A percentile compares a stretch with the other conserved stretches of the same genome.
These are phyloP conservation scores for Harpegnathos saltator DNA, from an alignment of 1,140 invertebrate genomes.

Conservation along the genomic window DNA sequence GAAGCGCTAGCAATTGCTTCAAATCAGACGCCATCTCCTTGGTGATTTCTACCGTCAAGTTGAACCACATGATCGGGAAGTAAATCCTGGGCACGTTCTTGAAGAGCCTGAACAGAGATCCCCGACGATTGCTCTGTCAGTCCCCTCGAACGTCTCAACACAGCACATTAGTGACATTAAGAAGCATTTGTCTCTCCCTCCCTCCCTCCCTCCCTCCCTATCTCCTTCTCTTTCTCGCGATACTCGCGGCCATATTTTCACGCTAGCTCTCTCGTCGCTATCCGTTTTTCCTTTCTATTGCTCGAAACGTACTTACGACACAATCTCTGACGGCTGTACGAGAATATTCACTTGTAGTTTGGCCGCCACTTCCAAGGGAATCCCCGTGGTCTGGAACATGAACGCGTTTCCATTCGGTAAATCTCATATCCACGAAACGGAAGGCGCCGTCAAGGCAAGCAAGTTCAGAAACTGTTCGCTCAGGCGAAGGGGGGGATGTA, in stretches of 20 bases:
- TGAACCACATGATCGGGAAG: conserved; percentile 93
- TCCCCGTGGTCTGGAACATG: conserved; percentile 88
- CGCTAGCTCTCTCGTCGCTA: too few species aligned
- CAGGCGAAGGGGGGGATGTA: too few species aligned
- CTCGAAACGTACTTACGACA: conserved; percentile 87
- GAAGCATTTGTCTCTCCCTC: too few species aligned
- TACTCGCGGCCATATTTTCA: conserved; percentile 3
- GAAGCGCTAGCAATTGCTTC: conserved; percentile 77
- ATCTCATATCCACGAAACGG: background rate
- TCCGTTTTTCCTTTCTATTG: background rate
- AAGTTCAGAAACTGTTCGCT: too few species aligned
- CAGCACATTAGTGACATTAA: too few species aligned
- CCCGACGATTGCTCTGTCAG: background rate
- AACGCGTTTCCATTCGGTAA: background rate
- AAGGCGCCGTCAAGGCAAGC: too few species aligned
- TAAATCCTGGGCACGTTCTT: conserved; percentile 89
- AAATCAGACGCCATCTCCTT: conserved; percentile 84
- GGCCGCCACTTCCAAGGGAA: conserved; percentile 91
- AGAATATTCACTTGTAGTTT: conserved; percentile 92
- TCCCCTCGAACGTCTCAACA: background rate
- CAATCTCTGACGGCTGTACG: conserved; percentile 88
- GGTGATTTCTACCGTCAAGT: conserved; percentile 88
- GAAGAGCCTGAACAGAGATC: conserved; percentile 87
- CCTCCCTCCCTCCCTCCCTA: too few species aligned
- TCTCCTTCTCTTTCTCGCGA: conserved; percentile 21